Evolutionary conservation across 2,888 invertebrate genomes (phyloP).

Genomic region (Xestia rhomboidea): DNA sequence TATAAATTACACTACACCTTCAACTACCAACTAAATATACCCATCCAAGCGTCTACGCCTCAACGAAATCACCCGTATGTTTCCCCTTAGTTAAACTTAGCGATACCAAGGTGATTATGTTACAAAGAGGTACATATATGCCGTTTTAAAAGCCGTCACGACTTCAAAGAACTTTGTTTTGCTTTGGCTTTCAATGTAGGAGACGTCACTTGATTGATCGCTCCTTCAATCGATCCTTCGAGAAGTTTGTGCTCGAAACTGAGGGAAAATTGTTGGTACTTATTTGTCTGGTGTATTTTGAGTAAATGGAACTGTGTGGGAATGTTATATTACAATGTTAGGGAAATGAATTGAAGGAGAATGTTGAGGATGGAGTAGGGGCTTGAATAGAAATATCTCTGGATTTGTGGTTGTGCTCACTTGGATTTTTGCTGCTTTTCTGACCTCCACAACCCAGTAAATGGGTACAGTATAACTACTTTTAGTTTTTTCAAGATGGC

Average conservation of each 20-base stretch:
- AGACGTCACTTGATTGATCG: conserved; percentile 60
- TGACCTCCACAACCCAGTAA: neutral
- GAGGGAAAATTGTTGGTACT: conserved; percentile 36
- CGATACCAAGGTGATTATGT: conserved; percentile 65
- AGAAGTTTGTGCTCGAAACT: conserved; percentile 40
- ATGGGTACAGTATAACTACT: too few relatives aligned
- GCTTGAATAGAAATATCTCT: neutral
- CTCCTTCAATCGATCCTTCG: conserved; percentile 48
- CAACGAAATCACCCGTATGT: conserved; percentile 22
- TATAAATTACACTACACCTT: too few relatives aligned
- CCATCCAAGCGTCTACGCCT: conserved; percentile 11
- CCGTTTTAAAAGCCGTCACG: conserved; percentile 58
- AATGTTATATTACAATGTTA: conserved; percentile 1
- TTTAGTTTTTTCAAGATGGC: too few relatives aligned
- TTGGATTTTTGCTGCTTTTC: neutral
- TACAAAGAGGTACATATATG: conserved; percentile 64
- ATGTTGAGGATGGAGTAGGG: neutral
- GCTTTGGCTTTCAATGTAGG: conserved; percentile 47
- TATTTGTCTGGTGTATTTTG: conserved; percentile 32
- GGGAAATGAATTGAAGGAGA: neutral
- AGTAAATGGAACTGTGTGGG: neutral
- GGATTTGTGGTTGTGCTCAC: too few relatives aligned
- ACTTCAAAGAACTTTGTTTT: conserved; percentile 59
- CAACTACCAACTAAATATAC: neutral
- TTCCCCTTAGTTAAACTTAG: conserved; percentile 44